These are phyloP conservation scores for Halcyon senegalensis DNA, from an alignment of 2,113 vertebrate genomes.

Conservation along the genomic window DNA sequence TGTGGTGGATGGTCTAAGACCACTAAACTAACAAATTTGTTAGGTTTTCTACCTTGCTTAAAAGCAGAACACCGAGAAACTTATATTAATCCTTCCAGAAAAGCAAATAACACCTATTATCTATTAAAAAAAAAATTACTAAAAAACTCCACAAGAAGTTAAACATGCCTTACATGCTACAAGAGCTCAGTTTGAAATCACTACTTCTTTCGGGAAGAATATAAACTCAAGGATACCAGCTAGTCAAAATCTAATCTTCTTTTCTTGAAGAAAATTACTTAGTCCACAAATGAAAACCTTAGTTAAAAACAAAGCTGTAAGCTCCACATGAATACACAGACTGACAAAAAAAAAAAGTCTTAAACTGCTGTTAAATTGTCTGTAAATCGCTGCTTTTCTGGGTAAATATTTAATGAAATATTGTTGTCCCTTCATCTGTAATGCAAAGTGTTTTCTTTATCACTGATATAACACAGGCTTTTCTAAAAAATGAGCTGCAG, in stretches of 20 bases:
- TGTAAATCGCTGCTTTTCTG: not conserved
- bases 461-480: not conserved
- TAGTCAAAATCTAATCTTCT: not conserved
- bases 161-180: not conserved
- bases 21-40: not conserved
- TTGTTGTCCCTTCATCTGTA: not conserved
- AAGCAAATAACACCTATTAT: not conserved
- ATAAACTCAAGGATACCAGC: not conserved
- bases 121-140: not conserved
- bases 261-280: not conserved
- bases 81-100: not conserved
- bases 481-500: not conserved
- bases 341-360: not conserved
- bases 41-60: not conserved
- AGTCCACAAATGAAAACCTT: not conserved
- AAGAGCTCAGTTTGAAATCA: not conserved
- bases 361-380: not conserved
- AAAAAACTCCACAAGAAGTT: not conserved
- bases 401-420: not conserved
- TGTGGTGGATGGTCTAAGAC: not conserved
- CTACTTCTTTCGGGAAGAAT: not conserved
- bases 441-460: conserved; percentile 24
- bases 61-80: not conserved
- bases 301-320: not conserved
- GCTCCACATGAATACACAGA: not conserved